Conservation (phyloP, 2,797 vertebrate species). For the Mormyrops attenuatus region DNA sequence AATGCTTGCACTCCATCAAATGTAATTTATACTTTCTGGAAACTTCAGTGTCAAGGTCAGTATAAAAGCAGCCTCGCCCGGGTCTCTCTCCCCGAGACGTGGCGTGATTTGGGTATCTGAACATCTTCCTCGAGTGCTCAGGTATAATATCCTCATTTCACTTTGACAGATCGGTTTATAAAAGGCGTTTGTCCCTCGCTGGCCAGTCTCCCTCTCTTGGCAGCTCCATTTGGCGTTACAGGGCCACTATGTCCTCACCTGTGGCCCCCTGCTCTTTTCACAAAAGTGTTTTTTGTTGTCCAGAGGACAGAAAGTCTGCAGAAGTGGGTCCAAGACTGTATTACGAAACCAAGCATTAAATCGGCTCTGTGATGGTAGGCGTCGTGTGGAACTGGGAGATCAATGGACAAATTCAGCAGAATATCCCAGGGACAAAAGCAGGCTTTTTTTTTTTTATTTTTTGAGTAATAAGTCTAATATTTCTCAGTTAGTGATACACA, state of each 20-base stretch:
- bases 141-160: slow-evolving; percentile 17
- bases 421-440: not conserved
- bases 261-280: not conserved
- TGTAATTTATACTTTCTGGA: slow-evolving; percentile 37
- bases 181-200: slow-evolving; percentile 18
- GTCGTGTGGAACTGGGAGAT: not conserved
- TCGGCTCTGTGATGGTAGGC: not conserved
- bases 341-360: not conserved
- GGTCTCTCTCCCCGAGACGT: slow-evolving; percentile 20
- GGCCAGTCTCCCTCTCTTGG: slow-evolving; percentile 16
- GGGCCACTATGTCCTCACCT: not conserved
- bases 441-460: not conserved
- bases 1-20: slow-evolving; percentile 19
- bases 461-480: slow-evolving; percentile 6
- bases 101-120: slow-evolving; percentile 24
- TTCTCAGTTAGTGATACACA: not conserved
- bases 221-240: slow-evolving; percentile 20
- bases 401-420: not conserved
- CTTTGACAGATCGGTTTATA: slow-evolving; percentile 17
- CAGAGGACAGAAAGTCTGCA: not conserved
- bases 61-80: slow-evolving; percentile 28
- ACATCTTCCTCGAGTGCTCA: slow-evolving; percentile 12
- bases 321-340: not conserved
- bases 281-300: not conserved
- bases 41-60: slow-evolving; percentile 20